These are phyloP conservation scores for Dynastes maya DNA, from an alignment of 2,888 invertebrate genomes.

Conservation along the genomic window DNA sequence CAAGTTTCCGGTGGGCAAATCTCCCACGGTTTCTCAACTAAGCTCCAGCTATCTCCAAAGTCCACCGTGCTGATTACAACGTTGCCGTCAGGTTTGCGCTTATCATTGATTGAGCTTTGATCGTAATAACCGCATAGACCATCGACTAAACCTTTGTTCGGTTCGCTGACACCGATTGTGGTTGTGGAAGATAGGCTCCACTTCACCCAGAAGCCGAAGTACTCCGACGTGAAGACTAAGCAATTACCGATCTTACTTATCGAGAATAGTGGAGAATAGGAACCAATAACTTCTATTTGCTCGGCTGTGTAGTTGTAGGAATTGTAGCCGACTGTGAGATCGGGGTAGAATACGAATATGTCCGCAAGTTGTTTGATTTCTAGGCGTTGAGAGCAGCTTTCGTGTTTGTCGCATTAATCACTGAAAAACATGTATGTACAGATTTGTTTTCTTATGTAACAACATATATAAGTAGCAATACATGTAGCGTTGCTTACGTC, in stretches of 20 bases:
- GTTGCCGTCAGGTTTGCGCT: slow-evolving; percentile 79
- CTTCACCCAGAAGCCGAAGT: slow-evolving; percentile 82
- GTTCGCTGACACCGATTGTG: slow-evolving; percentile 81
- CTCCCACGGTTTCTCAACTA: slow-evolving; percentile 69
- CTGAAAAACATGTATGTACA: slow-evolving; percentile 66
- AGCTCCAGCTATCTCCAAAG: slow-evolving; percentile 86
- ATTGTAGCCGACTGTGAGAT: slow-evolving; percentile 78
- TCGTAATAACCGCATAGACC: slow-evolving; percentile 88
- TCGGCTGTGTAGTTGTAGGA: slow-evolving; percentile 77
- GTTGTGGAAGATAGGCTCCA: slow-evolving; percentile 79
- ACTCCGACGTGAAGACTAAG: slow-evolving; percentile 79
- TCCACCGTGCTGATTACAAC: slow-evolving; percentile 77
- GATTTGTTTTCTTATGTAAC: too few species aligned
- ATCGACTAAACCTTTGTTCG: slow-evolving; percentile 78
- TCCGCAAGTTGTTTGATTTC: slow-evolving; percentile 76
- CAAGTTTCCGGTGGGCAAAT: slow-evolving; percentile 78
- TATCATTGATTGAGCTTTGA: slow-evolving; percentile 79
- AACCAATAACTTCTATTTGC: slow-evolving; percentile 76
- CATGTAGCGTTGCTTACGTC: too few species aligned
- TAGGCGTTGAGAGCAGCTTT: slow-evolving; percentile 77
- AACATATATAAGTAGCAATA: too few species aligned
- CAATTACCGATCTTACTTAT: slow-evolving; percentile 81
- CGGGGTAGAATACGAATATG: slow-evolving; percentile 76
- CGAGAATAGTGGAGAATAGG: slow-evolving; percentile 77
- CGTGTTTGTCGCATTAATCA: slow-evolving; percentile 75